Evolutionary conservation across 1,140 invertebrate genomes (phyloP).

Genomic region (Caenorhabditis briggsae): DNA sequence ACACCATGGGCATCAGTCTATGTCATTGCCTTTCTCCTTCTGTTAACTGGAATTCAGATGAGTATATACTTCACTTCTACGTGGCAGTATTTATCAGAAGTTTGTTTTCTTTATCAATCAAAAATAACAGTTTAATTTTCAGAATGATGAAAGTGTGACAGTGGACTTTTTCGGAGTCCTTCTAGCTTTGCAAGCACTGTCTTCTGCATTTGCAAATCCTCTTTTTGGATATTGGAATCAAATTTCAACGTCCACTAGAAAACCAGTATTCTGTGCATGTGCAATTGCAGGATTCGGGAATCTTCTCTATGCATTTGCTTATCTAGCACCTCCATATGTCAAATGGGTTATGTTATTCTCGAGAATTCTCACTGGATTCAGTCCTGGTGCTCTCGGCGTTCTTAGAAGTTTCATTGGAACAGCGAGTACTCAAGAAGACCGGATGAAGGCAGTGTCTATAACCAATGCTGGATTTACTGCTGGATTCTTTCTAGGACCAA

Average conservation of each 20-base stretch:
- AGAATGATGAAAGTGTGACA: constrained; percentile 47
- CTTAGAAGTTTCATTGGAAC: constrained; percentile 56
- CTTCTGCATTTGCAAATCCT: constrained; percentile 54
- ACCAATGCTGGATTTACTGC: constrained; percentile 50
- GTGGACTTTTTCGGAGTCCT: constrained; percentile 59
- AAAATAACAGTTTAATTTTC: background rate
- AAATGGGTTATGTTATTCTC: constrained; percentile 39
- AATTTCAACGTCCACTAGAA: constrained; percentile 55
- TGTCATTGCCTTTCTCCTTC: background rate
- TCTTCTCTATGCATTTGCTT: constrained; percentile 36
- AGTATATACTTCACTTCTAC: constrained; percentile 57
- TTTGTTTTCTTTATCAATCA: background rate
- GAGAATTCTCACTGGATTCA: constrained; percentile 50
- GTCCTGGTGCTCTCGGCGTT: constrained; percentile 55
- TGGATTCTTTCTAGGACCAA: constrained; percentile 52
- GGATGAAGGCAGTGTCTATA: constrained; percentile 54
- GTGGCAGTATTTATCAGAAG: constrained; percentile 58
- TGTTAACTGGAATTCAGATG: constrained; percentile 52
- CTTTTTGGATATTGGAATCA: constrained; percentile 63
- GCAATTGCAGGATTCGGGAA: constrained; percentile 39
- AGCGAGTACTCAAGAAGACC: constrained; percentile 51
- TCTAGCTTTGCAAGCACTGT: constrained; percentile 35
- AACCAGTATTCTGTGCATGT: constrained; percentile 48
- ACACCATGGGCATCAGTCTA: constrained; percentile 56
- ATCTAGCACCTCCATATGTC: constrained; percentile 29